Evolutionary conservation across 2,797 vertebrate genomes (phyloP), one percentile per base, ranked within the genome.

Genomic region (Amazonetta brasiliensis): DNA sequence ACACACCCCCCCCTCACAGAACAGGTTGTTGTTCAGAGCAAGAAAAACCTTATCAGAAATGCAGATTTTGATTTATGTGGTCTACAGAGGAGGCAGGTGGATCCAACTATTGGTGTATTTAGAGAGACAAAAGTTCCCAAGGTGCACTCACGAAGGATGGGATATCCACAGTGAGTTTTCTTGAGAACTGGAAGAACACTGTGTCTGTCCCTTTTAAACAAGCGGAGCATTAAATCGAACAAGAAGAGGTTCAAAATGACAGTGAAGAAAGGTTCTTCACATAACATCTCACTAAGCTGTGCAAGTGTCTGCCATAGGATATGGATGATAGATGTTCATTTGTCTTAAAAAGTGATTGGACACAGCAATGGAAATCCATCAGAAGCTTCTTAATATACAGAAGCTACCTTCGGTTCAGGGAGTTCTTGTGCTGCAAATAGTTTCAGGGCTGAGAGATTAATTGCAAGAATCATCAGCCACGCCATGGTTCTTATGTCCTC

Each of bases 221-320:
- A 68, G 48, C 1, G 0, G 18, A 15, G 46, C 7, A 9, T 41
- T 35, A 14, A 41, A 52, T 7, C 6, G 60, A 72, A 25, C 54
- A 67, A 73, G n/a, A 52, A 52, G 48, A 43, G 60, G 41, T 39
- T 71, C 20, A 56, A 39, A 56, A 18, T 2, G n/a, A 28, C 55
- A 62, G 14, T 8, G 59, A 31, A 30, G 48, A 35, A 14, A 9
- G 1, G 52, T 14, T 92, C 64, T 50, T 13, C 82, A 81, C 4
- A 0, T 3, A 80, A 37, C 1, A 1, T 3, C 31, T 41, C 33
- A 46, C 35, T 16, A 3, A 18, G 60, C 21, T 58, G 60, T 7
- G 48, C 23, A 39, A 60, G 21, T 6, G 7, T 69, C 30, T 20
- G 44, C 58, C 1, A 2, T 2, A 25, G 64, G 66, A 33, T 23